These are phyloP conservation scores for Timandra comae DNA, from an alignment of 2,888 invertebrate species.

Conservation along the genomic window DNA sequence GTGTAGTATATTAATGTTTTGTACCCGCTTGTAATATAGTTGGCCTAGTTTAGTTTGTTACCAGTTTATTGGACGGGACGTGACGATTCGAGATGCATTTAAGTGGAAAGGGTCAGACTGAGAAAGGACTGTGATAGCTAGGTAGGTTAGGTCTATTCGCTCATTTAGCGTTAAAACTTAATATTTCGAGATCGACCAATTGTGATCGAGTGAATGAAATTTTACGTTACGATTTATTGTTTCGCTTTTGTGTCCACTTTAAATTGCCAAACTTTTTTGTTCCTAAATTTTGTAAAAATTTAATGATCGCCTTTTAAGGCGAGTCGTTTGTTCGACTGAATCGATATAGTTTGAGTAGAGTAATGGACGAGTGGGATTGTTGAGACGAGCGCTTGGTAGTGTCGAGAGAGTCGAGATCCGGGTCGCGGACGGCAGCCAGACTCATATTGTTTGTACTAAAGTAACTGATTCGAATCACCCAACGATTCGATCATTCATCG, in stretches of 20 bases:
- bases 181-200: conserved; percentile 45
- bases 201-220: conserved; percentile 46
- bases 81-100: conserved; percentile 70
- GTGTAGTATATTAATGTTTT: conserved; percentile 56
- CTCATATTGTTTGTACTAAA: conserved; percentile 64
- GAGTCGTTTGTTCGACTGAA: conserved; percentile 54
- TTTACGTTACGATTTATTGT: conserved; percentile 23
- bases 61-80: conserved; percentile 63
- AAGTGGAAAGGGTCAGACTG: conserved; percentile 74
- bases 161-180: conserved; percentile 67
- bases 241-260: conserved; percentile 34
- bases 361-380: conserved; percentile 59
- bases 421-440: conserved; percentile 58
- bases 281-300: conserved; percentile 22
- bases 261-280: conserved; percentile 34
- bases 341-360: conserved; percentile 44
- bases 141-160: conserved; percentile 70
- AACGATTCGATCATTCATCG: conserved; percentile 75
- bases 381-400: conserved; percentile 48
- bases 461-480: conserved; percentile 72
- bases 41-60: conserved; percentile 71
- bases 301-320: conserved; percentile 17
- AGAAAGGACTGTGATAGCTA: conserved; percentile 76
- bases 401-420: conserved; percentile 58
- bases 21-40: conserved; percentile 60